Evolutionary conservation across 1,140 invertebrate genomes (phyloP), one percentile per base, ranked within the genome.

Genomic region (Aphaenogaster floridana): DNA sequence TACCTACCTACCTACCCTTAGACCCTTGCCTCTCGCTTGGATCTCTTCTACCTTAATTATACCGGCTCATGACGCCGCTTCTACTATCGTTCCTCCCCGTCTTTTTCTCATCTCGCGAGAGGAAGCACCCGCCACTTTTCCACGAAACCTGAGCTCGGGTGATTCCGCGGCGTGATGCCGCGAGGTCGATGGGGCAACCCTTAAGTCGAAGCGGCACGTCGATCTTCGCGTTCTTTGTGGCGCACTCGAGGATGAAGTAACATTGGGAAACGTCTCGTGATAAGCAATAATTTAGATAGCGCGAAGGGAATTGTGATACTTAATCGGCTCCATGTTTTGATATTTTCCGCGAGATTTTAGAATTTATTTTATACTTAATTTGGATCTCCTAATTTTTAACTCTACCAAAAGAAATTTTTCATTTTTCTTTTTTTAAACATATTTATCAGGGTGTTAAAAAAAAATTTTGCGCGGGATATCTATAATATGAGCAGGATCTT

Each of bases 41-140:
- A 76, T 66, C 81, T 66, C 69, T 88, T 86, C 68, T 66, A 63
- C 77, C 88, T 91, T 92, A 92, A 91, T 90, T 92, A 89, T 89
- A 86, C 86, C 63, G 54, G 39, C 85, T 86, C 61, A 80, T 69
- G 78, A 86, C 64, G 72, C 28, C 63, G 84, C 39, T 54, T 45
- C 66, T 36, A 48, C 80, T 61, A 74, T 76, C 85, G 59, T 69
- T 71, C 52, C 81, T 59, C 48, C 54, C 80, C 69, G 84, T 87
- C 77, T 68, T 69, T 77, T 59, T 50, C 63, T 36, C 80, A 61
- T 85, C 61, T 86, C 59, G 72, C 52, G 63, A 42, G 52, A 83
- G 54, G 28, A 61, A 63, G n/a, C 63, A 50, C 64, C 34, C 69
- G 34, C 69, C 71, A 61, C 63, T 57, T 80, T 72, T 83, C 79